phyloP scores from a whole-genome alignment of 2,797 vertebrate genomes.

The Neoniphon sammara region DNA sequence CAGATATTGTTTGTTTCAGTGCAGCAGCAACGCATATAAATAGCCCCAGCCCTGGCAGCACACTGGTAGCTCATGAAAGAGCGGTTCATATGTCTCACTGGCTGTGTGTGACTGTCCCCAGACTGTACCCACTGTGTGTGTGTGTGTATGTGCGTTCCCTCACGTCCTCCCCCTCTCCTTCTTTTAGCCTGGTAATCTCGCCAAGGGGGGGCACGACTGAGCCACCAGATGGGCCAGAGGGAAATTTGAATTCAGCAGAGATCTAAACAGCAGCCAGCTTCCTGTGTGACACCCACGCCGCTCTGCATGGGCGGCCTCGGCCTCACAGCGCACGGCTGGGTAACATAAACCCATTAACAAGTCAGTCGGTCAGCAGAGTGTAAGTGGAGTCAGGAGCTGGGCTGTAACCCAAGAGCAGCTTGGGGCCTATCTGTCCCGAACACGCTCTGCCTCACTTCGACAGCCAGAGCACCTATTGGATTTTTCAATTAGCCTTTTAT shows the following conservation, averaged over 20 bases:
- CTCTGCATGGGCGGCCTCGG: conserved; percentile 27
- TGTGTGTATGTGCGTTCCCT: conserved; percentile 49
- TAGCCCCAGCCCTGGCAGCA: not conserved
- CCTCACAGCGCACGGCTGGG: not conserved
- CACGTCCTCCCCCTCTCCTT: conserved; percentile 55
- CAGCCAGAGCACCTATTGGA: conserved; percentile 5
- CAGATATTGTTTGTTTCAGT: not conserved
- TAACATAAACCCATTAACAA: conserved; percentile 50
- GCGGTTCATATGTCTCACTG: conserved; percentile 3
- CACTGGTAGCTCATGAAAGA: not conserved
- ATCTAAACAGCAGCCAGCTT: conserved; percentile 17
- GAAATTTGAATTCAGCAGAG: conserved; percentile 42
- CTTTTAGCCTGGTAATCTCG: conserved; percentile 70
- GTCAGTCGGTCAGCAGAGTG: conserved; percentile 21
- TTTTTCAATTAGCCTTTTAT: conserved; percentile 22
- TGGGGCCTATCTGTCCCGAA: conserved; percentile 2
- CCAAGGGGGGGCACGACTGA: conserved; percentile 34
- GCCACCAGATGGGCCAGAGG: conserved; percentile 38
- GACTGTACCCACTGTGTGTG: conserved; percentile 27
- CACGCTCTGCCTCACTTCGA: not conserved
- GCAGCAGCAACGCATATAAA: not conserved
- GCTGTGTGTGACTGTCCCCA: conserved; percentile 3
- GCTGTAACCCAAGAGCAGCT: conserved; percentile 20
- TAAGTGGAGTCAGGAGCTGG: conserved; percentile 49
- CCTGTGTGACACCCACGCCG: conserved; percentile 39